A percentile compares a stretch with the other conserved stretches of the same genome.
These are phyloP conservation scores for Phyllotreta cruciferae DNA, from an alignment of 2,888 invertebrate genomes.

Conservation along the genomic window DNA sequence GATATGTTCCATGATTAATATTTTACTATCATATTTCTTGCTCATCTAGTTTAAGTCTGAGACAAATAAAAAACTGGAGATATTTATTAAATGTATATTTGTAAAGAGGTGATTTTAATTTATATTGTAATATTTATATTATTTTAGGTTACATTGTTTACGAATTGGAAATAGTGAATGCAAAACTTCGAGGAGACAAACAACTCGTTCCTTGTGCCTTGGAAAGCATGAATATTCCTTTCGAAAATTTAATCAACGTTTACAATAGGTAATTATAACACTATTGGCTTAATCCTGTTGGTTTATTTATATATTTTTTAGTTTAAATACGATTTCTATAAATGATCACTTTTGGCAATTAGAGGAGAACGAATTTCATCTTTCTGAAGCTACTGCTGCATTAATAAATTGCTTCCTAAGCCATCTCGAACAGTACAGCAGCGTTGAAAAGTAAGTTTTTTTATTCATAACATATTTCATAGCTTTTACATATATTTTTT, in stretches of 20 bases:
- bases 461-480: slow-evolving; percentile 4
- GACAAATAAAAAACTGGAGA: too few relatives aligned
- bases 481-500: slow-evolving; percentile 24
- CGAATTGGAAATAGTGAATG: slow-evolving; percentile 79
- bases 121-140: slow-evolving; percentile 4
- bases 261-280: slow-evolving; percentile 74
- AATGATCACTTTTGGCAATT: slow-evolving; percentile 88
- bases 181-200: slow-evolving; percentile 73
- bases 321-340: slow-evolving; percentile 71
- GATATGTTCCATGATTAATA: too few relatives aligned
- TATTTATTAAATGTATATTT: background rate
- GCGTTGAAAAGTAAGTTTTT: slow-evolving; percentile 59
- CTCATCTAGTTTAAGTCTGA: too few relatives aligned
- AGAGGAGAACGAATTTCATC: slow-evolving; percentile 84
- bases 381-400: slow-evolving; percentile 77
- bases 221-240: slow-evolving; percentile 76
- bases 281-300: slow-evolving; percentile 46
- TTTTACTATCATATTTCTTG: too few relatives aligned
- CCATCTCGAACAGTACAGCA: slow-evolving; percentile 66
- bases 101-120: background rate
- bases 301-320: slow-evolving; percentile 51
- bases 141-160: slow-evolving; percentile 75
- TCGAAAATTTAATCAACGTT: slow-evolving; percentile 80
- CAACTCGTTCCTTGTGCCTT: slow-evolving; percentile 80
- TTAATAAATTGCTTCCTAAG: slow-evolving; percentile 75